Percentiles rank a stretch among this genome's conserved stretches.
Evolutionary conservation across 2,113 vertebrate species (phyloP).

Genomic region (Peucedramus taeniatus): DNA sequence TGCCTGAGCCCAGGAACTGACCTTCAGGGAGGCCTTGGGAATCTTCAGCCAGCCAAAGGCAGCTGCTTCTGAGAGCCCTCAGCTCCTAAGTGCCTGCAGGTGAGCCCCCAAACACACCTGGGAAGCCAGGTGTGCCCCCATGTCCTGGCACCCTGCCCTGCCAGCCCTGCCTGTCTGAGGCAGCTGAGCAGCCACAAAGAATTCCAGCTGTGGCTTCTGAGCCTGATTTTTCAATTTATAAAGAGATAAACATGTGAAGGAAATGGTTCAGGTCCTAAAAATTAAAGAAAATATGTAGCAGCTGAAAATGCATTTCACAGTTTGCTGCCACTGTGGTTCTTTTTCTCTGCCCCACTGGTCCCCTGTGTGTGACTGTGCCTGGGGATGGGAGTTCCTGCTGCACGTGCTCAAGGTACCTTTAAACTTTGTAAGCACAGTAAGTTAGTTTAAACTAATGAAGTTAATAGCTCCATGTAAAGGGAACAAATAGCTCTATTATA

Average conservation of each 20-base stretch:
- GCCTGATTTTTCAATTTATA: not conserved
- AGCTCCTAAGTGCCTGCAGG: not conserved
- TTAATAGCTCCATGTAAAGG: not conserved
- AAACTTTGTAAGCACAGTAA: not conserved
- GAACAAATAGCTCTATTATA: not conserved
- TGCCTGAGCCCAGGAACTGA: not conserved
- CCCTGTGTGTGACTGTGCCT: not conserved
- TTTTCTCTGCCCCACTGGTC: not conserved
- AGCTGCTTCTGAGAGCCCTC: not conserved
- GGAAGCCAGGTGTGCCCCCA: not conserved
- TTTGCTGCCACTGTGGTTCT: not conserved
- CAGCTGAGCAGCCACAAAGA: not conserved
- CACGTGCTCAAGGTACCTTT: not conserved
- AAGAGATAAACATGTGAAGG: not conserved
- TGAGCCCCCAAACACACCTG: not conserved
- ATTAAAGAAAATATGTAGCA: not conserved
- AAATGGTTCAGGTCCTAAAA: not conserved
- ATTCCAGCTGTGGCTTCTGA: not conserved
- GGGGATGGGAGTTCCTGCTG: not conserved
- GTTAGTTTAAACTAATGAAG: not conserved
- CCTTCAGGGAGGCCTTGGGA: not conserved
- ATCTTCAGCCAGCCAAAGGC: not conserved
- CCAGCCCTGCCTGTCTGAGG: not conserved
- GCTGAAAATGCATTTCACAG: not conserved
- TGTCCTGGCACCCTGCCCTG: not conserved